Evolutionary conservation across 2,113 vertebrate species (phyloP), one percentile per base, ranked within the genome.

Genomic region (Gulo gulo): DNA sequence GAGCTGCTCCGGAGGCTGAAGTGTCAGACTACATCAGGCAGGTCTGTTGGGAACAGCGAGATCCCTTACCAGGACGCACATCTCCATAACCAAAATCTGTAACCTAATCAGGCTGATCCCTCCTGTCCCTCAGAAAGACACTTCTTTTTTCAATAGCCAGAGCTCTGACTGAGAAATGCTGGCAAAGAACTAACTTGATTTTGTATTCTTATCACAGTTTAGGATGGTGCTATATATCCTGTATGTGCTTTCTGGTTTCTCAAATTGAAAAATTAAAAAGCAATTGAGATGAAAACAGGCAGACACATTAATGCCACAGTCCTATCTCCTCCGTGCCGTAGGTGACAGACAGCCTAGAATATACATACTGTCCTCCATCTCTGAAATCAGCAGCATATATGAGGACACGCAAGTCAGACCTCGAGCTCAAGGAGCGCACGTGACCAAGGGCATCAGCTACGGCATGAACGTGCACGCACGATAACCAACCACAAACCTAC

Each of bases 391-490:
- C 23, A 81, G 18, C 4, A 1, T 2, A 6, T 21, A 2, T 2
- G 15, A 73, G 31, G 31, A 47, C 11, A 13, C 15, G 1, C 36
- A 16, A 23, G 18, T 16, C 52, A 31, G 34, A 55, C 34, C 31
- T 47, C 6, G 6, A 61, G 18, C 21, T 26, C 52, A 9, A 9
- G 65, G 63, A 47, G 21, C 18, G 13, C 29, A 13, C 4, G 2
- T 26, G 79, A 16, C 31, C 34, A 14, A 50, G 42, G 39, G 42
- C 26, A 16, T 13, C 4, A 2, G 42, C 6, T 18, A 15, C 14
- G 1, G 1, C 0, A 6, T 26, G 14, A n/a, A 5, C 1, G 2
- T 36, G 31, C 10, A 20, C 20, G 50, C 29, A 9, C 6, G 14
- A 9, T 4, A 4, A 15, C 47, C 63, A 7, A 16, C 63, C 26